Base-by-base conservation (phyloP, 2,888 invertebrate genomes). In the Gymnoscelis rufifasciata region DNA sequence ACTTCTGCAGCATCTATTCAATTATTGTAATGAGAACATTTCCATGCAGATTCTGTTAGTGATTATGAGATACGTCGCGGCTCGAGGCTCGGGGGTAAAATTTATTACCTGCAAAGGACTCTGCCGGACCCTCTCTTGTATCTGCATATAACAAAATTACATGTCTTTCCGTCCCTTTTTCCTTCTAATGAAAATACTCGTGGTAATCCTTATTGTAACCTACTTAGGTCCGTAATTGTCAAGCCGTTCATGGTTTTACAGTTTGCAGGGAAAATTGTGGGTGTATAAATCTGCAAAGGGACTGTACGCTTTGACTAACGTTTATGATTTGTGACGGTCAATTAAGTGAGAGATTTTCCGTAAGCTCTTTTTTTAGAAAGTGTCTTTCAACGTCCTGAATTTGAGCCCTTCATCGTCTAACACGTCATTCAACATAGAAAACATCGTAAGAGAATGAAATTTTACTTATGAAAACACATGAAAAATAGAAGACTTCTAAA, bases 61-160 rank as follows among this genome's bases (percentile, higher is more conserved):
- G 35, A 40, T 43, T 47, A 47, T 43, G 12, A 38, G 38, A 38
- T 24, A 38, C 38, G 11, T 47, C 35, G n/a, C 15, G 19, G 35
- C 15, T 41, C 3, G 27, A 15, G 38, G 12, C 38, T 15, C 51
- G 38, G 42, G 47, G 58, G 56, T 64, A 69, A 74, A 78, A 79
- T 78, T 75, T 68, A 66, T 68, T 62, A 61, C 52, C 57, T 60
- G 60, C 56, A 66, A 74, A 73, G 73, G 73, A 73, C 74, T 73
- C 56, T 53, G 55, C 56, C 64, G 71, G 52, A 66, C 72, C 74
- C 70, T 69, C 63, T 60, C 62, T 57, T 64, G 68, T 69, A 78
- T 77, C 65, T 66, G 67, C 74, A 72, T 64, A 71, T 71, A 70
- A 68, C 64, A 63, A 68, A 73, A 78, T 78, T 73, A 77, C 68